Evolutionary conservation across 1,140 invertebrate genomes (phyloP).

Genomic region (Oreohelix idahoensis): DNA sequence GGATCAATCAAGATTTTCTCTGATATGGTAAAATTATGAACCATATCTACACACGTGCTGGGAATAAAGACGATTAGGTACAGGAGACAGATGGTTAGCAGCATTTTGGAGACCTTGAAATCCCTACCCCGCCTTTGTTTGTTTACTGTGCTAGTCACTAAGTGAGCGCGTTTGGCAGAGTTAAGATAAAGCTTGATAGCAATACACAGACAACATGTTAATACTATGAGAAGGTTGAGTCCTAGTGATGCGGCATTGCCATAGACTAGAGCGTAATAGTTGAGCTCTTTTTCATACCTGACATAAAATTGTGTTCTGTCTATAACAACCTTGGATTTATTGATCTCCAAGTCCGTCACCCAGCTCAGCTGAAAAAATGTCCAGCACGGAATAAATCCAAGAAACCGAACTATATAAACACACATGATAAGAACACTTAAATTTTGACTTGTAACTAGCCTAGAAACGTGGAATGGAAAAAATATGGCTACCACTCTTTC

Average conservation of each 20-base stretch:
- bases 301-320: neutral
- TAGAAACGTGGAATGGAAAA: slow-evolving; percentile 9
- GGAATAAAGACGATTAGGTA: neutral
- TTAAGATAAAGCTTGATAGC: neutral
- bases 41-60: neutral
- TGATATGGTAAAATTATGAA: neutral
- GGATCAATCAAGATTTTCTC: neutral
- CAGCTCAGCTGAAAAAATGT: neutral
- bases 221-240: neutral
- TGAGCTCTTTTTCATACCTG: neutral
- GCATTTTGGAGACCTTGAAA: neutral
- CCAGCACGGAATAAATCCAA: neutral
- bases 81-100: neutral
- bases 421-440: neutral
- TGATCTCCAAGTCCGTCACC: too few relatives aligned
- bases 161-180: neutral
- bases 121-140: neutral
- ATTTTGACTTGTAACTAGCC: neutral
- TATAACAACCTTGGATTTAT: neutral
- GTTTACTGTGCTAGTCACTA: neutral
- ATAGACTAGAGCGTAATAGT: neutral
- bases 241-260: neutral
- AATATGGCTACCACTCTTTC: slow-evolving; percentile 3
- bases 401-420: neutral
- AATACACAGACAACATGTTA: neutral